Evolutionary conservation across 1,140 invertebrate species (phyloP).

Genomic region (Magallana angulata): DNA sequence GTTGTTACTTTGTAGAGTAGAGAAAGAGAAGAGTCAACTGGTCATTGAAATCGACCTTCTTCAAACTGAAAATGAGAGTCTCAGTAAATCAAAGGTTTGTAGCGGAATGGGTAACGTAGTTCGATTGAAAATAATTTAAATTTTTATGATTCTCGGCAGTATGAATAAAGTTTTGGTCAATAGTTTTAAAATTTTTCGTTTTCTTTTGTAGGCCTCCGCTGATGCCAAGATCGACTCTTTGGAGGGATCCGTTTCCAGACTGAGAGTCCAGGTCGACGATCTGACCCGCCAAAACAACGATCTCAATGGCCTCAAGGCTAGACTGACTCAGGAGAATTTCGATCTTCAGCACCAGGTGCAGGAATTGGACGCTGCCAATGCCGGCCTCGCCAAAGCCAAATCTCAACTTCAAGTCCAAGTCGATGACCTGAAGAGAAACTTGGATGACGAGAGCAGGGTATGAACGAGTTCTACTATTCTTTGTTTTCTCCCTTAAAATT

Average conservation of each 20-base stretch:
- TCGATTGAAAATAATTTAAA: background rate
- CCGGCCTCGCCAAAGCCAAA: conserved; percentile 76
- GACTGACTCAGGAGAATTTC: conserved; percentile 79
- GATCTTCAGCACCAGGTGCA: conserved; percentile 78
- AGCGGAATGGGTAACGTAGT: background rate
- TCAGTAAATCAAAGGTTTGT: conserved; percentile 75
- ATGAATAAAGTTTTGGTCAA: background rate
- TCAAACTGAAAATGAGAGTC: conserved; percentile 73
- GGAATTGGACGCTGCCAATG: conserved; percentile 78
- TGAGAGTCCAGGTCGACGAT: conserved; percentile 78
- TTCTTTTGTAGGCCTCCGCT: conserved; percentile 68
- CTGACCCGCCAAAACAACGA: conserved; percentile 77
- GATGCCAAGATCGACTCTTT: conserved; percentile 76
- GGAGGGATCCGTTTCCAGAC: conserved; percentile 71
- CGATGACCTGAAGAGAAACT: conserved; percentile 77
- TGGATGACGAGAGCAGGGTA: conserved; percentile 79
- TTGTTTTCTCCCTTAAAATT: background rate
- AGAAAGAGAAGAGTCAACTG: conserved; percentile 78
- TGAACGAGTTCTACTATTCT: conserved; percentile 41
- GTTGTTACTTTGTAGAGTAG: conserved; percentile 68
- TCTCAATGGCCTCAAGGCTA: conserved; percentile 71
- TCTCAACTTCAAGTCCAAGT: conserved; percentile 71
- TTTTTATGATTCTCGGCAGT: no score
- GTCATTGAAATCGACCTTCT: conserved; percentile 78
- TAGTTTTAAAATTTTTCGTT: background rate